phyloP scores from a whole-genome alignment of 2,113 vertebrate species.

The Sylvia atricapilla region DNA sequence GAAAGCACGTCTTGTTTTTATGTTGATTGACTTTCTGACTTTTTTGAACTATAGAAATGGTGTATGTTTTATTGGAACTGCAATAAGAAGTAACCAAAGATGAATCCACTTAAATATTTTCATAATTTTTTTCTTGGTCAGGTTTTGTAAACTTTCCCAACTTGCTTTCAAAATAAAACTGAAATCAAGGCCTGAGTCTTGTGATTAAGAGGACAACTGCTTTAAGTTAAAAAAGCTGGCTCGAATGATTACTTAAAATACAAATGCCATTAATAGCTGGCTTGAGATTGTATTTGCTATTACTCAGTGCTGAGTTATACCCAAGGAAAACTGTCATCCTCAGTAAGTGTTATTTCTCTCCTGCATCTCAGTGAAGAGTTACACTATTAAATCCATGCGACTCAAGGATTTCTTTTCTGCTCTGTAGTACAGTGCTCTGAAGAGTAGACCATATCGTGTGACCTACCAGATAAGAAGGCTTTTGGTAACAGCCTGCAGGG shows the following conservation, averaged over 20 bases:
- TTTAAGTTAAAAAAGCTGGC: not conserved
- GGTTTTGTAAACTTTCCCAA: conserved; percentile 76
- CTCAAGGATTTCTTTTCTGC: not conserved
- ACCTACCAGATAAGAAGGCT: not conserved
- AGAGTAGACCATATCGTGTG: not conserved
- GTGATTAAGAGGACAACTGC: conserved; percentile 17
- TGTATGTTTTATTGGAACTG: conserved; percentile 69
- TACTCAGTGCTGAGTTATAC: not conserved
- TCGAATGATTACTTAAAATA: not conserved
- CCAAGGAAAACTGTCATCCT: not conserved
- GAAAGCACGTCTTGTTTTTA: conserved; percentile 67
- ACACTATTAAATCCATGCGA: not conserved
- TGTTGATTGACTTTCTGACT: conserved; percentile 69
- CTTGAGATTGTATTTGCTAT: not conserved
- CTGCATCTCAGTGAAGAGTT: not conserved
- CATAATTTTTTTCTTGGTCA: conserved; percentile 75
- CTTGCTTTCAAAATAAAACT: conserved; percentile 80
- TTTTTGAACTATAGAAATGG: conserved; percentile 56
- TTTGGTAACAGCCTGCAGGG: not conserved
- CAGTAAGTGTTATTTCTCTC: not conserved
- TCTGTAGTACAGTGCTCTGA: fast-evolving
- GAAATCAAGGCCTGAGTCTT: conserved; percentile 63
- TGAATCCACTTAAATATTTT: conserved; percentile 78
- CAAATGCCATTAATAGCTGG: not conserved
- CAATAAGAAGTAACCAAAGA: conserved; percentile 86